Evolutionary conservation across 2,113 vertebrate genomes (phyloP), one percentile per base, ranked within the genome.

Genomic region (Amphiprion percula): DNA sequence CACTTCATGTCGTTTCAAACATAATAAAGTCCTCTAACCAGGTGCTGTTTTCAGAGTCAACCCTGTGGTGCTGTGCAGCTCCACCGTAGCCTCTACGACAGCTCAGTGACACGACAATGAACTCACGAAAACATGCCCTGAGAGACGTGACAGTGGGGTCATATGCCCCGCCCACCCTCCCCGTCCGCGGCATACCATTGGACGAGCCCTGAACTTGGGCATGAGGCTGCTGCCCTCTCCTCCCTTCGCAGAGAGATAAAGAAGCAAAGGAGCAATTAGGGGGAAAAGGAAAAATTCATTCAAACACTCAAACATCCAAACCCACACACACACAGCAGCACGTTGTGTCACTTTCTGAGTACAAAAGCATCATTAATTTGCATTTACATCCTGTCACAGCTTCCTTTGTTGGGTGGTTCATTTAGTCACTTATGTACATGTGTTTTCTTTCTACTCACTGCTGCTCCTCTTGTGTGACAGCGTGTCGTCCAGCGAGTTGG

Each of bases 401-500:
- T 37, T 37, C 33, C 33, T 37, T 10, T 44, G 41, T 15, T 50
- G n/a, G 46, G 30, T 30, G 4, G 1, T 49, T 50, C 41, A 12
- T 12, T 44, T 12, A 44, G 41, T 44, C 41, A 12, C 1, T 4
- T 15, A 44, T 15, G 52, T 54, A 7, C 24, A 0, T 15, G 24
- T 14, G 50, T 12, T 14, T 58, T 1, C 7, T 47, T 15, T 68
- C 58, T 92, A 99, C 98, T 99, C 94, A 99, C 98, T 98, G 81
- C 95, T 96, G 95, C 97, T 98, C 86, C 95, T 97, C 90, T 97
- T 98, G 49, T 97, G 95, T 23, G 94, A 93, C 44, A 98, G 96
- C 1, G 96, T 90, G 72, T 99, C 98, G 71, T 99, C 98, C 69
- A 99, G 94, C 52, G 98, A 99, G 91, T 98, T 98, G 79, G 97